Conservation (phyloP, 53 echinoderm and acorn worm species). For the Zoroaster sp. region DNA sequence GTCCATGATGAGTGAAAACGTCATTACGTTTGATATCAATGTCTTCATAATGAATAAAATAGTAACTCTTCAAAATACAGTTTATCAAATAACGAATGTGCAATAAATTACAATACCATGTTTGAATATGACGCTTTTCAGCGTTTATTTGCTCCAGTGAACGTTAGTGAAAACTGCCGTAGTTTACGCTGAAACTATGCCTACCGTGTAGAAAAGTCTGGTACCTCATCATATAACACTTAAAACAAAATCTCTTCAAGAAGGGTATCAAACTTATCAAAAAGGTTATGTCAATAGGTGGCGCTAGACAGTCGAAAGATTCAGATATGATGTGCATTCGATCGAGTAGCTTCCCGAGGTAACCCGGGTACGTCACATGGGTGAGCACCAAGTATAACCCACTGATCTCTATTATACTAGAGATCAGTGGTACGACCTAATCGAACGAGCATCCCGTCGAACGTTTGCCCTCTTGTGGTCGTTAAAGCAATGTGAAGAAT, state of each 20-base stretch:
- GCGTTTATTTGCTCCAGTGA: background rate
- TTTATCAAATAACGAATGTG: background rate
- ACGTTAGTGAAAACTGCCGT: background rate
- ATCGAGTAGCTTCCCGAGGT: no score
- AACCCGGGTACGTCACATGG: no score
- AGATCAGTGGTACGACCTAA: no score
- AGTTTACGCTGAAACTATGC: conserved; percentile 59
- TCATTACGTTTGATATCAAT: background rate
- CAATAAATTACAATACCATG: background rate
- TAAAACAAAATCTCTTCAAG: no score
- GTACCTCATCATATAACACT: background rate
- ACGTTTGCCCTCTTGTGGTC: no score
- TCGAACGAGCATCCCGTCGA: no score
- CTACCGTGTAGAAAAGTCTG: background rate
- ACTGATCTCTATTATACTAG: no score
- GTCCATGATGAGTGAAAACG: background rate
- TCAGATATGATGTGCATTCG: no score
- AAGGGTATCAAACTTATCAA: background rate
- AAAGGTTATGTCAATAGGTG: background rate
- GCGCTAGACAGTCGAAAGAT: background rate
- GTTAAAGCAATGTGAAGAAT: no score
- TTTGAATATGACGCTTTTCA: background rate
- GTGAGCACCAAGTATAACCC: no score
- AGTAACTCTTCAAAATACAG: background rate
- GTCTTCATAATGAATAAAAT: background rate